phyloP scores from a whole-genome alignment of 2,888 invertebrate genomes.

The Phanerotoma sp. region DNA sequence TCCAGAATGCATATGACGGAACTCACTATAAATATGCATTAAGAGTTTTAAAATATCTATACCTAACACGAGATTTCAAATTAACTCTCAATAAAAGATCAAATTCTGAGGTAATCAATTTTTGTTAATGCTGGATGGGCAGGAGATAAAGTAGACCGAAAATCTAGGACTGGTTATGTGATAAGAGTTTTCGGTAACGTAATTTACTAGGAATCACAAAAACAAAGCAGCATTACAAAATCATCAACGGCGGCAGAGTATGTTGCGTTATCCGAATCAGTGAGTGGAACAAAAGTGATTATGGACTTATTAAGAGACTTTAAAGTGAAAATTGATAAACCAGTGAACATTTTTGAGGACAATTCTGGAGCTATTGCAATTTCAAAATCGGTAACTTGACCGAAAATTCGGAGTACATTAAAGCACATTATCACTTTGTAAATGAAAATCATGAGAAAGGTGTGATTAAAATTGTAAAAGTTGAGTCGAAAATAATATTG shows the following conservation, averaged over 20 bases:
- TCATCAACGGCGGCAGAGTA: conserved; percentile 37
- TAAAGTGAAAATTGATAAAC: conserved; percentile 23
- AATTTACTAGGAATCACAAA: conserved; percentile 20
- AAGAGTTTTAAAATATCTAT: conserved; percentile 6
- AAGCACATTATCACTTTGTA: conserved; percentile 25
- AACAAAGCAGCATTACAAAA: conserved; percentile 42
- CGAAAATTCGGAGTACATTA: conserved; percentile 29
- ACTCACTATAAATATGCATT: background rate
- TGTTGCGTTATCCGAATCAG: conserved; percentile 38
- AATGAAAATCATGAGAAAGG: conserved; percentile 9
- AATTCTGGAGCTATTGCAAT: conserved; percentile 20
- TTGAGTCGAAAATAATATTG: too few species aligned
- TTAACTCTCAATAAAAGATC: background rate
- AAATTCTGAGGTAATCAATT: background rate
- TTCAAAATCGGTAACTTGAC: conserved; percentile 24
- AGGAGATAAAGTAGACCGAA: background rate
- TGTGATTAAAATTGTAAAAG: too few species aligned
- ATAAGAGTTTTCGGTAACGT: conserved; percentile 2
- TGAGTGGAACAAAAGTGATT: conserved; percentile 35
- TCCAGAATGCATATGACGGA: background rate
- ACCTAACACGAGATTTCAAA: background rate
- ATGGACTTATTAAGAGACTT: conserved; percentile 32
- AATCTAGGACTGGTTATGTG: background rate
- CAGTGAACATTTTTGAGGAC: conserved; percentile 23
- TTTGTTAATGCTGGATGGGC: conserved; percentile 9